Conservation (phyloP, 64 coral and sea anemone genomes). For the Porites australiensis region DNA sequence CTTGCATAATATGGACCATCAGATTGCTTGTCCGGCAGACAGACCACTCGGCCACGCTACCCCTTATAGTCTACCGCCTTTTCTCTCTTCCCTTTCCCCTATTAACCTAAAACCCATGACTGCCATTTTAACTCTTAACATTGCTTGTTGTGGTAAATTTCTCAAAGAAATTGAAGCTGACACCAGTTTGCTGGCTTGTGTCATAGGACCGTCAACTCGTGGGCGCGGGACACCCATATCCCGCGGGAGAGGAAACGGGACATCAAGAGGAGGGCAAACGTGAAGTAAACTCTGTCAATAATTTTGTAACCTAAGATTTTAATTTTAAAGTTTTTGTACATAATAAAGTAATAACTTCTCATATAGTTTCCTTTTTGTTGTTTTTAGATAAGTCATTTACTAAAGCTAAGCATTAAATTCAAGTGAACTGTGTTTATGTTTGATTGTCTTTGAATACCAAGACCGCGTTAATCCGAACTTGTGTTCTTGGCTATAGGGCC, state of each 20-base stretch:
- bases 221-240: slow-evolving; percentile 2
- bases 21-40: too few species aligned
- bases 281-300: neutral
- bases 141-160: too few species aligned
- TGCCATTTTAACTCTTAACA: too few species aligned
- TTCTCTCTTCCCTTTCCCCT: too few species aligned
- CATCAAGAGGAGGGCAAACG: slow-evolving; percentile 13
- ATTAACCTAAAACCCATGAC: too few species aligned
- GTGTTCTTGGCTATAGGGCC: too few species aligned
- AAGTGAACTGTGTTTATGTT: neutral
- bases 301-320: neutral
- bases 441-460: too few species aligned
- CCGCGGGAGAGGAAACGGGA: slow-evolving; percentile 10
- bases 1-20: neutral
- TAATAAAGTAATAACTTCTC: neutral
- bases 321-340: slow-evolving; percentile 33
- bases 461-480: too few species aligned
- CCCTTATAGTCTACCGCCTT: too few species aligned
- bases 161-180: too few species aligned
- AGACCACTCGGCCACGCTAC: too few species aligned
- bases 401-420: slow-evolving; percentile 19
- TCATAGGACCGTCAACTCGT: slow-evolving; percentile 21
- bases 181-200: neutral
- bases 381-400: slow-evolving; percentile 1
- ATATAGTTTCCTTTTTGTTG: neutral